Evolutionary conservation across 2,888 invertebrate genomes (phyloP), one percentile per base, ranked within the genome.

Genomic region (Leptinotarsa juncta): DNA sequence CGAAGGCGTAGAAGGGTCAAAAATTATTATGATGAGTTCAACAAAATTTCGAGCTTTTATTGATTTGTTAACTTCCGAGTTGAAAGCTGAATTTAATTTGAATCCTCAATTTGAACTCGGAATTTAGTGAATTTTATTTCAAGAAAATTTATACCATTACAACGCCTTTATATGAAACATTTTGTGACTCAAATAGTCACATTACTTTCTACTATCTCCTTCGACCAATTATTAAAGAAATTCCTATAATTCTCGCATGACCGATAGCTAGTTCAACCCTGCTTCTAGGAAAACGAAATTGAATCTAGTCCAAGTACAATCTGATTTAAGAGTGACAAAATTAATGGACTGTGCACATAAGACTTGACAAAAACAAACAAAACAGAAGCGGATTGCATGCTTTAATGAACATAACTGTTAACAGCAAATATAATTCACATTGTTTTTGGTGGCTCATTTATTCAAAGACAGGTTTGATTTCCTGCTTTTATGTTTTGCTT

Each of bases 251-350:
- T 42, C 42, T 42, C 3, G 42, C 10, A 42, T 32, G 7, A 32
- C 7, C 7, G 7, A 32, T 42, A 42, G 10, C 42, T 42, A 42
- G 42, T 42, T 42, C 42, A 42, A 42, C 42, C 42, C 62, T 62
- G 62, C 16, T 4, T n/a, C n/a, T 62, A 62, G 62, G 42, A 62
- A 42, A 60, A 60, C 15, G 26, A 57, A 62, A 62, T 32, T 62
- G 32, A 62, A 42, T 62, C 32, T 16, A 62, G 62, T 42, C 42
- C 62, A 62, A 62, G 62, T 3, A 26, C 62, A 62, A 62, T 62
- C 62, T 62, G 62, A 62, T 62, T 62, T n/a, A 42, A 62, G 32
- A 62, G 62, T 62, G 62, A 62, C 62, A 62, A 62, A 62, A 62
- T 62, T 62, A 62, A 62, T 62, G 62, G 42, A 42, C 62, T 32